Conservation (phyloP, 2,113 vertebrate genomes). For the Antigone vipio region DNA sequence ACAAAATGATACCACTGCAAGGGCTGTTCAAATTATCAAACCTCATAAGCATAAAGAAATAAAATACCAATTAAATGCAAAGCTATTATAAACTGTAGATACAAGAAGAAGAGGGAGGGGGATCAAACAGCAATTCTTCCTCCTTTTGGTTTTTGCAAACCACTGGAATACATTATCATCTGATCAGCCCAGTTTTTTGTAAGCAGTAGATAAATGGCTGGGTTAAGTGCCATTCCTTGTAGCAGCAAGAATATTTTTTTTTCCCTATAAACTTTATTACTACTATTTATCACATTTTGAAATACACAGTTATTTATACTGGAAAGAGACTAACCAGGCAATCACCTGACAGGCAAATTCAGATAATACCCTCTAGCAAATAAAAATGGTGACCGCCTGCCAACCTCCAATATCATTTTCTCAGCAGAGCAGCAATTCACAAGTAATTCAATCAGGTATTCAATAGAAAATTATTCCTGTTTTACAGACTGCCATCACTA, state of each 20-base stretch:
- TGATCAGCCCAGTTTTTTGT: neutral
- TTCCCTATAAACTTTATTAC: slow-evolving; percentile 27
- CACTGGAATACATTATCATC: neutral
- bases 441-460: slow-evolving; percentile 67
- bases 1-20: slow-evolving; percentile 22
- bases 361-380: slow-evolving; percentile 36
- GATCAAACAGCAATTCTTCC: neutral
- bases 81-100: slow-evolving; percentile 35
- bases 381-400: slow-evolving; percentile 45
- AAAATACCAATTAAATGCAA: slow-evolving; percentile 47
- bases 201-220: slow-evolving; percentile 9
- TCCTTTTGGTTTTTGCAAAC: neutral
- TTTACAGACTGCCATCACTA: slow-evolving; percentile 36
- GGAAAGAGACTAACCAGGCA: slow-evolving; percentile 22
- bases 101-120: neutral
- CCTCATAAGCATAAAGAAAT: slow-evolving; percentile 32
- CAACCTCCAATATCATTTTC: slow-evolving; percentile 53
- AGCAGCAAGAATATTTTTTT: neutral
- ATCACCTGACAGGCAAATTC: slow-evolving; percentile 42
- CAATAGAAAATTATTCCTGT: slow-evolving; percentile 53
- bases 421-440: slow-evolving; percentile 49
- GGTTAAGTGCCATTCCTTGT: slow-evolving; percentile 22
- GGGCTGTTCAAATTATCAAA: slow-evolving; percentile 32
- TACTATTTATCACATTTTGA: slow-evolving; percentile 58
- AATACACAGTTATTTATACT: slow-evolving; percentile 26